A percentile compares a stretch with the other conserved stretches of the same genome.
These are phyloP conservation scores for Notoglanidium macrostoma DNA, from an alignment of 2,797 vertebrate species.

Conservation along the genomic window DNA sequence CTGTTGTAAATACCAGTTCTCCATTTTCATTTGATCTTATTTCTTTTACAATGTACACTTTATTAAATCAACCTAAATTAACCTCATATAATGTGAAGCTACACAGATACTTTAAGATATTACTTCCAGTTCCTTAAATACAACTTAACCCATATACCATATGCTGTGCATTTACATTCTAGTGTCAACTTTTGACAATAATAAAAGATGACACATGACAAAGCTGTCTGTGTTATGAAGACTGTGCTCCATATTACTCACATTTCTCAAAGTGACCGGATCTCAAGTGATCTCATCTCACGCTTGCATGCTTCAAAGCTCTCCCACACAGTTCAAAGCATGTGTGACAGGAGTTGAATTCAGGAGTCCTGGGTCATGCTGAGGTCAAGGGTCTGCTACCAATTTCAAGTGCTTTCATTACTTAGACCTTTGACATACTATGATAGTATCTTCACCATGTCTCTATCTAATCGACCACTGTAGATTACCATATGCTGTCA, in stretches of 20 bases:
- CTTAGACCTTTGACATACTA: slow-evolving; percentile 24
- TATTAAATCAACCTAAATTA: slow-evolving; percentile 48
- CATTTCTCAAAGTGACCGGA: slow-evolving; percentile 20
- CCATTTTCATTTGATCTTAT: slow-evolving; percentile 55
- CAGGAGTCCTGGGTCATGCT: slow-evolving; percentile 64
- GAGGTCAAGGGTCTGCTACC: slow-evolving; percentile 60
- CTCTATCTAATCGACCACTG: slow-evolving; percentile 33
- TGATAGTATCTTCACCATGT: slow-evolving; percentile 56
- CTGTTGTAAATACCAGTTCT: slow-evolving; percentile 65
- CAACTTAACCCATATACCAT: neutral
- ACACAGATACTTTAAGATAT: slow-evolving; percentile 23
- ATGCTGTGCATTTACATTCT: slow-evolving; percentile 28
- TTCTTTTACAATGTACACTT: slow-evolving; percentile 43
- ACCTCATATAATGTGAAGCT: neutral
- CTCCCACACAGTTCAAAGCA: slow-evolving; percentile 49
- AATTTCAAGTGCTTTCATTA: slow-evolving; percentile 32
- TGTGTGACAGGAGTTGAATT: slow-evolving; percentile 58
- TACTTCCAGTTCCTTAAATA: slow-evolving; percentile 61
- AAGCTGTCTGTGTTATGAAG: slow-evolving; percentile 30
- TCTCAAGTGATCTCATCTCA: slow-evolving; percentile 24
- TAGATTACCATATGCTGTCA: neutral
- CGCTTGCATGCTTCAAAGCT: neutral
- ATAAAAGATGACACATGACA: slow-evolving; percentile 13
- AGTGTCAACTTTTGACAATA: slow-evolving; percentile 3
- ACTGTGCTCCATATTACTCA: slow-evolving; percentile 26